Base-by-base conservation (phyloP, 2,113 vertebrate genomes). In the mouse (Mus musculus) region DNA sequence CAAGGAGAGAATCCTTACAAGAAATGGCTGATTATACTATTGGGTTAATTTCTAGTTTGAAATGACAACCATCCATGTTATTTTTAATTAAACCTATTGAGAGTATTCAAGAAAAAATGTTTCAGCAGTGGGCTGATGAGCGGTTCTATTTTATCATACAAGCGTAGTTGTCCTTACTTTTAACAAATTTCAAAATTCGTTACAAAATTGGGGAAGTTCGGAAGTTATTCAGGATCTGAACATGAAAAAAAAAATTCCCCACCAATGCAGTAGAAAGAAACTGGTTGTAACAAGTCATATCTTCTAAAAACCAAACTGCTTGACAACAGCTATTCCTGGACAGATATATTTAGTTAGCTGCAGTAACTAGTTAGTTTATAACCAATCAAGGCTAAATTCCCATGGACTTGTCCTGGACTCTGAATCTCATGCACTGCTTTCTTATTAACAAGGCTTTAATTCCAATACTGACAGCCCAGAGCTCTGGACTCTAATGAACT, bases 381-480 rank as follows among this genome's bases (percentile, higher is more conserved):
- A 97, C 93, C 89, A 97, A 92, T 98, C 98, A 91, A 95, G 98
- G 97, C 95, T 98, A 96, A 98, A 97, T 91, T 93, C 96, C 85
- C 52, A 0, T 95, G 98, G 97, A 78, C 97, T 98, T 98, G 96
- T 98, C 96, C 97, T 94, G 93, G 96, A 97, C 94, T 95, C 89
- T 75, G 93, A 95, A 97, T 98, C 97, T 96, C 96, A 93, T 93
- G 96, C 94, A 87, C 89, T 67, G 94, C 91, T 98, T 96, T 98
- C 98, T 97, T 98, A 98, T 98, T 99, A 99, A 98, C 98, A 97
- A 98, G 98, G 94, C 96, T 98, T 98, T 99, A 98, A 98, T 98
- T 98, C 98, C 96, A 73, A 1, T 96, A 92, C 97, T 98, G 98
- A 98, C 98, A 98, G 98, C 98, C 98, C 98, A 97, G 98, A 98